Percentiles rank a stretch among this genome's conserved stretches.
phyloP scores from a whole-genome alignment of 2,888 invertebrate species.

The Scaeva pyrastri region DNA sequence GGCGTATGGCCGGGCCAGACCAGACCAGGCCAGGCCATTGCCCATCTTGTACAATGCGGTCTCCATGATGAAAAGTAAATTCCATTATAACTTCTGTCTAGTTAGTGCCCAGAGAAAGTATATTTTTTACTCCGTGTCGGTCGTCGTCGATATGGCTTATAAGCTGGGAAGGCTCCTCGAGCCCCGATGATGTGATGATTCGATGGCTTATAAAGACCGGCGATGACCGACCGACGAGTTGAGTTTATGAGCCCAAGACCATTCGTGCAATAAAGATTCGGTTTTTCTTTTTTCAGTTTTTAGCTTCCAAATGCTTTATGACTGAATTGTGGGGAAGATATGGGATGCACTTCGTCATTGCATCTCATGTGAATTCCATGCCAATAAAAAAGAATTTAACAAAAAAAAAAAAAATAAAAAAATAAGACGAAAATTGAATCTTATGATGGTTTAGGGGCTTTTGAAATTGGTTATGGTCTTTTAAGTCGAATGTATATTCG shows the following conservation, averaged over 20 bases:
- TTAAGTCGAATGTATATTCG: slow-evolving; percentile 49
- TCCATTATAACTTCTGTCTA: slow-evolving; percentile 55
- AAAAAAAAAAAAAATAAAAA: slow-evolving; percentile 10
- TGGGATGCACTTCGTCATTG: background rate
- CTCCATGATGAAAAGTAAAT: slow-evolving; percentile 68
- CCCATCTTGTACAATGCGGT: slow-evolving; percentile 4
- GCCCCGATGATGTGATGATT: too few relatives aligned
- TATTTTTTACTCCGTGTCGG: slow-evolving; percentile 4
- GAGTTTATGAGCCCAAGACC: slow-evolving; percentile 72
- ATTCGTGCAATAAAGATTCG: slow-evolving; percentile 68
- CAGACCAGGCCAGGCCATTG: slow-evolving; percentile 1
- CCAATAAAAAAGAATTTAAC: background rate
- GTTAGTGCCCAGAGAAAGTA: slow-evolving; percentile 59
- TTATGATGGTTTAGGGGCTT: slow-evolving; percentile 59
- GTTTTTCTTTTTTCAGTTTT: background rate
- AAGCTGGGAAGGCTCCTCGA: slow-evolving; percentile 11
- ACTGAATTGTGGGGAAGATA: slow-evolving; percentile 29
- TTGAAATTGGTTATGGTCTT: slow-evolving; percentile 56
- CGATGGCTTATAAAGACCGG: slow-evolving; percentile 47
- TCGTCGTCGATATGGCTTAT: background rate
- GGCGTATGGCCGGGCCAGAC: slow-evolving; percentile 18
- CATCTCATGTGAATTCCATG: slow-evolving; percentile 20
- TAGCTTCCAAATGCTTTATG: slow-evolving; percentile 7
- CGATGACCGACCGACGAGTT: too few relatives aligned
- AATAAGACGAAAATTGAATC: slow-evolving; percentile 65